Conservation (phyloP, 2,113 vertebrate species). For the Tragulus kanchil region DNA sequence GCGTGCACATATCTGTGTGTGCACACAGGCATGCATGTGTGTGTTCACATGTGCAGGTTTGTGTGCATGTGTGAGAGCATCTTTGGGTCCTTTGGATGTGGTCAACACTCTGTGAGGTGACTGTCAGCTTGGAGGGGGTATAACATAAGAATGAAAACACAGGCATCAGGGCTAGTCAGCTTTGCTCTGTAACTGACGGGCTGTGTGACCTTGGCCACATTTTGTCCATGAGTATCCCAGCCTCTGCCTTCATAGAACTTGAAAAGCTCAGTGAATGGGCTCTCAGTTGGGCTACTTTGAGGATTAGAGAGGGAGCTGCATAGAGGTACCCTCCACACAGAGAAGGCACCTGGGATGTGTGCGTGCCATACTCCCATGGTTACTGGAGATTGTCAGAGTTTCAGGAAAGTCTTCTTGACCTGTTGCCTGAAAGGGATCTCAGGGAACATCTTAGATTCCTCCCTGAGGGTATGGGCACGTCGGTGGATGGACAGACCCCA, state of each 20-base stretch:
- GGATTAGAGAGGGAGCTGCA: accelerated
- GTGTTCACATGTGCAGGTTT: accelerated
- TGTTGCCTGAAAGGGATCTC: not conserved
- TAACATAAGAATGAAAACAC: not conserved
- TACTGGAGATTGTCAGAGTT: not conserved
- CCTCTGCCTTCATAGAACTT: not conserved
- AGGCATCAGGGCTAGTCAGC: not conserved
- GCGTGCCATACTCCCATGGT: not conserved
- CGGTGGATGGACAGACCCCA: not conserved
- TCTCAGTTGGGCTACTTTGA: not conserved
- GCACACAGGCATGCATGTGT: too few species aligned
- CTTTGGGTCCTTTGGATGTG: not conserved
- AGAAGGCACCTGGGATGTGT: not conserved
- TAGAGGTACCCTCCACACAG: not conserved
- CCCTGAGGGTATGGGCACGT: not conserved
- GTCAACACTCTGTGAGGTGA: not conserved
- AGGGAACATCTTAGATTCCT: not conserved
- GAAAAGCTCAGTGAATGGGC: not conserved
- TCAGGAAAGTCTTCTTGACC: not conserved
- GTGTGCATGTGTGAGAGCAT: not conserved
- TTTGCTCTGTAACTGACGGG: not conserved
- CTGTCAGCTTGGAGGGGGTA: not conserved
- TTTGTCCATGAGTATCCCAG: not conserved
- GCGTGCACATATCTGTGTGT: not conserved
- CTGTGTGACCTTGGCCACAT: not conserved